phyloP scores from a whole-genome alignment of 1,140 invertebrate species.

The Brachionus sp. region DNA sequence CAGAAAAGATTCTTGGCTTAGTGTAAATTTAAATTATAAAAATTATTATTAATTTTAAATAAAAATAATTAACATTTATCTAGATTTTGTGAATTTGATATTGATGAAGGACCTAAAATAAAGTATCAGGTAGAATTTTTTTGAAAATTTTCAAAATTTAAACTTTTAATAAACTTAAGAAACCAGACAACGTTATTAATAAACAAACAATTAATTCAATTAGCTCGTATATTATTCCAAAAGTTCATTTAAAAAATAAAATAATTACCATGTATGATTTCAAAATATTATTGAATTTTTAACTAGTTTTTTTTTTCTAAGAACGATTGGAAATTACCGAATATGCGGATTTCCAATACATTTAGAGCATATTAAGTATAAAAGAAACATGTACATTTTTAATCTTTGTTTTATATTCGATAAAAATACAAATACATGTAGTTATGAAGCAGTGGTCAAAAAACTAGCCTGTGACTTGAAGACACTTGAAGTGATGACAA shows the following conservation, averaged over 20 bases:
- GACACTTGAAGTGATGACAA: slow-evolving; percentile 59
- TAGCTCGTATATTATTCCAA: slow-evolving; percentile 16
- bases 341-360: slow-evolving; percentile 76
- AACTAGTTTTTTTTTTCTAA: neutral
- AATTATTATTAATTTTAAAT: neutral
- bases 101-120: slow-evolving; percentile 35
- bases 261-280: slow-evolving; percentile 29
- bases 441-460: slow-evolving; percentile 86
- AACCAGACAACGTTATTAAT: slow-evolving; percentile 19
- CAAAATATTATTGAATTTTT: neutral
- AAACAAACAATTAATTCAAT: slow-evolving; percentile 34
- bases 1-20: neutral
- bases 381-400: slow-evolving; percentile 87
- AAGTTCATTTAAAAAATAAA: slow-evolving; percentile 26
- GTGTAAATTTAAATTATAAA: neutral
- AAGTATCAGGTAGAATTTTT: slow-evolving; percentile 25
- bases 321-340: slow-evolving; percentile 14
- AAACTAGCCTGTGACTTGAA: slow-evolving; percentile 86
- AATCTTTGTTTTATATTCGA: slow-evolving; percentile 93
- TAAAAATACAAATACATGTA: slow-evolving; percentile 73
- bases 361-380: slow-evolving; percentile 82
- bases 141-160: neutral
- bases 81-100: slow-evolving; percentile 44
- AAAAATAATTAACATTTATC: neutral
- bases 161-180: neutral